Conservation (phyloP, 2,797 vertebrate genomes). For the Pampus argenteus region DNA sequence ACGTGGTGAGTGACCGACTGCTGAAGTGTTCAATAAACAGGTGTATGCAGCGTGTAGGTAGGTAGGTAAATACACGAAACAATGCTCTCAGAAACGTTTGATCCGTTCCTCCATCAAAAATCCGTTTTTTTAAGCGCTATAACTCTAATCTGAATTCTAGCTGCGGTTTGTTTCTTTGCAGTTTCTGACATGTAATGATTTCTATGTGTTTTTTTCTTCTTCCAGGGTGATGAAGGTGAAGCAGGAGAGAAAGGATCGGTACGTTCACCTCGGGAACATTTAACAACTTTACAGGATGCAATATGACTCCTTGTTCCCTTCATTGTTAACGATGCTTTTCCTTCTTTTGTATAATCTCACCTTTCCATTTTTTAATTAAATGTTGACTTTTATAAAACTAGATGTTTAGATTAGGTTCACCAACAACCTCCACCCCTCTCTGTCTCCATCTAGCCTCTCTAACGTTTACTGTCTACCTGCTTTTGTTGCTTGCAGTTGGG, state of each 20-base stretch:
- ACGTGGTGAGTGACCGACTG: slow-evolving; percentile 85
- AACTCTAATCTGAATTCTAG: too few relatives aligned
- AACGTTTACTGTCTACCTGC: not conserved
- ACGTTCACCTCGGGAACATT: slow-evolving; percentile 71
- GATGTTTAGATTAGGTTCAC: not conserved
- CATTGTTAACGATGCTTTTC: not conserved
- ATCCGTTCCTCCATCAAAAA: too few relatives aligned
- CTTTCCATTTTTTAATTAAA: too few relatives aligned
- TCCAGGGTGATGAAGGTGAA: slow-evolving; percentile 92
- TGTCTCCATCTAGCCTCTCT: not conserved
- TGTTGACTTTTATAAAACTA: too few relatives aligned
- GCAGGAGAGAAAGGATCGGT: slow-evolving; percentile 94
- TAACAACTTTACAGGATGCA: not conserved
- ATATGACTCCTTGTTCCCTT: not conserved
- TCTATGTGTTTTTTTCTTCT: slow-evolving; percentile 8
- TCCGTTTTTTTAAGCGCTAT: too few relatives aligned
- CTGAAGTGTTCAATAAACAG: not conserved
- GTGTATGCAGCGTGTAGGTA: too few relatives aligned
- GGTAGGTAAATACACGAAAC: too few relatives aligned
- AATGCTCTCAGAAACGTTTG: too few relatives aligned
- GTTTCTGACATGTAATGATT: not conserved
- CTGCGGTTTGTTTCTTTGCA: too few relatives aligned
- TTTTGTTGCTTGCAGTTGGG: slow-evolving; percentile 83
- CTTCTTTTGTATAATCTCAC: not conserved
- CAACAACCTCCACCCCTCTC: not conserved